Evolutionary conservation across 2,888 invertebrate genomes (phyloP).

Genomic region (Standfussiana lucernea): DNA sequence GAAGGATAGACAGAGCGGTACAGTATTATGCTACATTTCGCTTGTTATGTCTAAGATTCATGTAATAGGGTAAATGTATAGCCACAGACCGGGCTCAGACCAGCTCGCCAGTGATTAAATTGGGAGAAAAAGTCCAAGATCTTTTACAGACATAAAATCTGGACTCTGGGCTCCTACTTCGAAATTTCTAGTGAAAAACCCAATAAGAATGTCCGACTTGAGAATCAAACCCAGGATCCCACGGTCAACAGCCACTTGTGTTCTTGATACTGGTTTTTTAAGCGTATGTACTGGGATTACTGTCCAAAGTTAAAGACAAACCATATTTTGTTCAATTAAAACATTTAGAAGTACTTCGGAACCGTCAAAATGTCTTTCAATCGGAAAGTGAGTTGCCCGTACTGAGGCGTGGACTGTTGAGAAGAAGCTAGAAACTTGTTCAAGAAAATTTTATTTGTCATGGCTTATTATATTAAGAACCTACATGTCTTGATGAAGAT

Average conservation of each 20-base stretch:
- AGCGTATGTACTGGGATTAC: not conserved
- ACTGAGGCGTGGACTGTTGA: not conserved
- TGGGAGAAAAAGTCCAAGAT: not conserved
- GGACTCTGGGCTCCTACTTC: not conserved
- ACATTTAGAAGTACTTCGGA: constrained; percentile 39
- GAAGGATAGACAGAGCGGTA: not conserved
- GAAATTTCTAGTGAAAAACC: not conserved
- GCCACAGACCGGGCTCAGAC: not conserved
- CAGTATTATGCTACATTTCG: not conserved
- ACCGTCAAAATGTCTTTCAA: constrained; percentile 31
- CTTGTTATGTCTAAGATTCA: not conserved
- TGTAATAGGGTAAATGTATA: not conserved
- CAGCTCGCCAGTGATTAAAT: not conserved
- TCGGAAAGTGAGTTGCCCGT: constrained; percentile 14
- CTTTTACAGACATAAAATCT: not conserved
- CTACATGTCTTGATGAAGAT: constrained; percentile 3
- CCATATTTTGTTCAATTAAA: constrained; percentile 42
- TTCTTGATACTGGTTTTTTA: not conserved
- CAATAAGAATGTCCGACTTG: not conserved
- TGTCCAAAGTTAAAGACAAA: constrained; percentile 6
- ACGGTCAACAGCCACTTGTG: not conserved
- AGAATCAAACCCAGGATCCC: not conserved
- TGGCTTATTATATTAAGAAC: too few relatives aligned
- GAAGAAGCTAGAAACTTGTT: constrained; percentile 5
- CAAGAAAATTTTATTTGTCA: constrained; percentile 26